Evolutionary conservation across 2,888 invertebrate species (phyloP).

Genomic region (Drosophila eohydei): DNA sequence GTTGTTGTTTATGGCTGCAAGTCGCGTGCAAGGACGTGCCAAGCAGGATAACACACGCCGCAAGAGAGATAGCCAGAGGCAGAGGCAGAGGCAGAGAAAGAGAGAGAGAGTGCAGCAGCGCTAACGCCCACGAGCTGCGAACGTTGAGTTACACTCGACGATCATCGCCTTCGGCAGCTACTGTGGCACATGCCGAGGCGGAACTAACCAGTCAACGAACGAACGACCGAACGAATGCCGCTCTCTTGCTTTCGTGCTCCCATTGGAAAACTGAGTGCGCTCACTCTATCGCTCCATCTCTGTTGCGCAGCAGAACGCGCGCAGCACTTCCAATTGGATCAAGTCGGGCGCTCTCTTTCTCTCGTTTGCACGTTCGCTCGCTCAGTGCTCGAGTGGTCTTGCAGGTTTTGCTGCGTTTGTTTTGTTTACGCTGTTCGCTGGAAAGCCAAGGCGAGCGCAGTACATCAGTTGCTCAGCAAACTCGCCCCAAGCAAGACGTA

Average conservation of each 20-base stretch:
- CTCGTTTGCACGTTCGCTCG: slow-evolving; percentile 20
- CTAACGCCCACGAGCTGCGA: slow-evolving; percentile 66
- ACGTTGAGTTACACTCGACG: slow-evolving; percentile 42
- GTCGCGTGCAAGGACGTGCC: slow-evolving; percentile 68
- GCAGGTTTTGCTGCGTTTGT: slow-evolving; percentile 59
- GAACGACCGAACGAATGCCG: slow-evolving; percentile 16
- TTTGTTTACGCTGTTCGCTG: slow-evolving; percentile 77
- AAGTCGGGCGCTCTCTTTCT: slow-evolving; percentile 26
- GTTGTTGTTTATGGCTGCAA: slow-evolving; percentile 54
- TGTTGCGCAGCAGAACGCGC: slow-evolving; percentile 19
- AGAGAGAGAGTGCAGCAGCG: slow-evolving; percentile 15
- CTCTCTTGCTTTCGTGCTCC: slow-evolving; percentile 58
- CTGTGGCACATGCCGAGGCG: slow-evolving; percentile 80
- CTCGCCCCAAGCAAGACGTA: slow-evolving; percentile 72
- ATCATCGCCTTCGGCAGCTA: slow-evolving; percentile 75
- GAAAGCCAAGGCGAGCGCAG: slow-evolving; percentile 47
- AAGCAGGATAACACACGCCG: slow-evolving; percentile 38
- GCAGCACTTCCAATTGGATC: slow-evolving; percentile 76
- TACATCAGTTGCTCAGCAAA: slow-evolving; percentile 60
- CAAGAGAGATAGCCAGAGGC: background rate
- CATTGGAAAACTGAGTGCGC: slow-evolving; percentile 73
- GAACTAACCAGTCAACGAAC: slow-evolving; percentile 73
- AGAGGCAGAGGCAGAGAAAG: background rate
- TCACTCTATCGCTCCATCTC: slow-evolving; percentile 29
- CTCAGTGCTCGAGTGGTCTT: slow-evolving; percentile 37